Base-by-base conservation (phyloP, 2,888 invertebrate species). In the Malachius bipustulatus region DNA sequence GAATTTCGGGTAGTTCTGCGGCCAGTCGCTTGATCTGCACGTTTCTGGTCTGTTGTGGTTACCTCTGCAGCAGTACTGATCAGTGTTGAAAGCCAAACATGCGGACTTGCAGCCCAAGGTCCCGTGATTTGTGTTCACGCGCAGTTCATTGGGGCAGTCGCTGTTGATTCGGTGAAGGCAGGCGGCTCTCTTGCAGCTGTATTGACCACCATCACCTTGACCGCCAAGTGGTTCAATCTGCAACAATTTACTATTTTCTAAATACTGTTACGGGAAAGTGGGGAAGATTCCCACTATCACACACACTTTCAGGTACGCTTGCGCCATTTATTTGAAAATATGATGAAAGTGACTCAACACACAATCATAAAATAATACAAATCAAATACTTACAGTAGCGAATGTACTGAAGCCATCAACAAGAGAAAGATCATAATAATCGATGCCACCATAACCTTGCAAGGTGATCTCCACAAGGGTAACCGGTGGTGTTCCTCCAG, bases 351-450 rank as follows among this genome's bases (percentile, higher is more conserved):
- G n/a, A n/a, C n/a, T n/a, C n/a, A n/a, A n/a, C n/a, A n/a, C n/a
- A n/a, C n/a, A n/a, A n/a, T n/a, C n/a, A n/a, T n/a, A n/a, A n/a
- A n/a, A n/a, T n/a, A n/a, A n/a, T n/a, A n/a, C n/a, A n/a, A n/a
- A n/a, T n/a, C n/a, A n/a, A n/a, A n/a, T n/a, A 35, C 44, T 43
- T 30, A 56, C 50, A 27, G 46, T 30, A n/a, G 52, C 48, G 26
- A 52, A 49, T 2, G 62, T 38, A 42, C 64, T 65, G 54, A 59
- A 65, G 4, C 65, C 67, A 46, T 67, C 66, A 11, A 65, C 66
- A 12, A 63, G 43, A 26, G 60, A 62, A 34, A 66, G 50, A 43
- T 65, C 65, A 47, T 66, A 67, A 49, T 54, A 65, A 46, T 65
- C 63, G 31, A 51, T 47, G 30, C 55, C 53, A 14, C 52, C 53